Base-by-base conservation (phyloP, 2,797 vertebrate genomes). In the Tapirus indicus region DNA sequence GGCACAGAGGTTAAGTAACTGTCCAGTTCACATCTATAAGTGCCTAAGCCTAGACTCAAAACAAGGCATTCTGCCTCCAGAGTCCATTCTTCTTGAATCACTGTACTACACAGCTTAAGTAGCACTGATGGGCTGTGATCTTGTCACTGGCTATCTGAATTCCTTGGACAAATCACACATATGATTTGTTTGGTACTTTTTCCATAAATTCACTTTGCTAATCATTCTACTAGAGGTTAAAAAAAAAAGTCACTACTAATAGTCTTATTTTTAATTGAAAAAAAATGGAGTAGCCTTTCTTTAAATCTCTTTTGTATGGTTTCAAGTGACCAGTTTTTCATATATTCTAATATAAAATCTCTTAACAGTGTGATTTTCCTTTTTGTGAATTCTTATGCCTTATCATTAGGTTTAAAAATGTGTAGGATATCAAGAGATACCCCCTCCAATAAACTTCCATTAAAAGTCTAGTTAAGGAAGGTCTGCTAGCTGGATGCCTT, bases 351-450 rank as follows among this genome's bases (percentile, higher is more conserved):
- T n/a, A 82, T 75, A n/a, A 2, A 27, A 12, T 44, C 29, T n/a
- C 32, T 64, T 92, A 78, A 49, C 7, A 84, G 44, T 71, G 56
- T 96, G 29, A 88, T 77, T 88, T 94, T 90, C 13, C 32, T 14
- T 95, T 87, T 83, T 97, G 7, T 96, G 25, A 96, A 86, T 94
- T 94, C 44, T 58, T 66, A 44, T 47, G 27, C 41, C 18, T 96
- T 94, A 18, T 60, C 4, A 52, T 60, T 96, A 35, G 27, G 25
- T 71, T 95, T 93, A 38, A 80, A 94, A 89, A 79, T 74, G 41
- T n/a, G 17, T 25, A 68, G 56, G 29, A 72, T 60, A 87, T 10
- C 62, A 68, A 64, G 41, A 95, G 52, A 92, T 89, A 86, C 5
- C 82, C 16, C 49, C 66, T 78, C 49, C 44, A 71, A 47, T 88